Evolutionary conservation across 2,113 vertebrate species (phyloP).

Genomic region (Numida meleagris): DNA sequence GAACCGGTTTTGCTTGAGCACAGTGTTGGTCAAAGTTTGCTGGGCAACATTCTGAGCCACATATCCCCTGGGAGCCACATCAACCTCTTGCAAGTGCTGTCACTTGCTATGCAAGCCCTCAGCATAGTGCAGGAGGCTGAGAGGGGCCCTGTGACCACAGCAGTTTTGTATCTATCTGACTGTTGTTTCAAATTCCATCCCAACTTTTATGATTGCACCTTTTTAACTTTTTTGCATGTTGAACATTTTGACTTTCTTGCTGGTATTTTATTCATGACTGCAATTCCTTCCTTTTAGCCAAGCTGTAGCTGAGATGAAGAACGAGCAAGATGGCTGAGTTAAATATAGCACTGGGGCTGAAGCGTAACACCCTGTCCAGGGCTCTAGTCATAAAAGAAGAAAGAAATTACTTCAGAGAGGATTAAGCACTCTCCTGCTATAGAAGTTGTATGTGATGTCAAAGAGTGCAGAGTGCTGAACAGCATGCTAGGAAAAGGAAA

Average conservation of each 20-base stretch:
- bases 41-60: background rate
- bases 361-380: constrained; percentile 55
- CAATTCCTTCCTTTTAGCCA: constrained; percentile 35
- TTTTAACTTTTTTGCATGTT: background rate
- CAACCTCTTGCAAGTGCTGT: background rate
- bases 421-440: constrained; percentile 43
- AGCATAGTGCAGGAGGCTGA: background rate
- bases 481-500: constrained; percentile 50
- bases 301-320: constrained; percentile 23
- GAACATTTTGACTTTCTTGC: constrained; percentile 12
- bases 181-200: background rate
- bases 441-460: constrained; percentile 45
- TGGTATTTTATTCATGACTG: constrained; percentile 55
- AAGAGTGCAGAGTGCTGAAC: constrained; percentile 46
- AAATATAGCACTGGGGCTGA: constrained; percentile 36
- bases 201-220: background rate
- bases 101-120: background rate
- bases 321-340: constrained; percentile 56
- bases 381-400: constrained; percentile 56
- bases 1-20: background rate
- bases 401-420: constrained; percentile 67
- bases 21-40: background rate
- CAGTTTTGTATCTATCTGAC: background rate
- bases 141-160: background rate
- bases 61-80: rapidly evolving